phyloP scores from a whole-genome alignment of 2,888 invertebrate genomes.

The Leptopilina myrica region DNA sequence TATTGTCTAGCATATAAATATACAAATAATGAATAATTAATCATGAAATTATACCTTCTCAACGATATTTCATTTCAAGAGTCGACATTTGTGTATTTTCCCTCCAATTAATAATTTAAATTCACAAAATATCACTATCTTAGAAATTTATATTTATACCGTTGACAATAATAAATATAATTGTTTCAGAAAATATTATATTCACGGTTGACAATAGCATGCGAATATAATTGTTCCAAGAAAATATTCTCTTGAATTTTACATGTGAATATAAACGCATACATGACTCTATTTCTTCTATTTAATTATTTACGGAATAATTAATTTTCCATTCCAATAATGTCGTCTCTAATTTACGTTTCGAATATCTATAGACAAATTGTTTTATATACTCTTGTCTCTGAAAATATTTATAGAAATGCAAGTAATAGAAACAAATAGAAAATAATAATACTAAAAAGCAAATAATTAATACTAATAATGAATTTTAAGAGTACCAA shows the following conservation, averaged over 20 bases:
- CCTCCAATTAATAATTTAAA: background rate
- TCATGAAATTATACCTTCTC: background rate
- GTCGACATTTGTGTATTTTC: background rate
- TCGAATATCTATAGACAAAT: background rate
- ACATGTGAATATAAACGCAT: background rate
- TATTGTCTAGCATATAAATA: background rate
- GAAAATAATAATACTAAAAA: no score
- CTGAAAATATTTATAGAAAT: no score
- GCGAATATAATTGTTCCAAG: no score
- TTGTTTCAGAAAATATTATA: no score
- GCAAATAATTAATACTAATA: no score
- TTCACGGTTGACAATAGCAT: background rate
- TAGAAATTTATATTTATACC: no score
- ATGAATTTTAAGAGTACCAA: conserved; percentile 59
- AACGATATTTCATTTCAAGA: background rate
- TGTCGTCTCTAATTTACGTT: background rate
- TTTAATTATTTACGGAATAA: conserved; percentile 24
- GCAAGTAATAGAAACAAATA: no score
- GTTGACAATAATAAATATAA: no score
- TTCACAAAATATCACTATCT: no score
- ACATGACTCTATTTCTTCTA: background rate
- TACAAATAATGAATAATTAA: background rate
- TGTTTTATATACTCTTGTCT: background rate
- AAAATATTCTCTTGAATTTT: conserved; percentile 15
- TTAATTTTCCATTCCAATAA: conserved; percentile 2